These are phyloP conservation scores for Hormaphis cornu DNA, from an alignment of 1,140 invertebrate genomes.

Conservation along the genomic window DNA sequence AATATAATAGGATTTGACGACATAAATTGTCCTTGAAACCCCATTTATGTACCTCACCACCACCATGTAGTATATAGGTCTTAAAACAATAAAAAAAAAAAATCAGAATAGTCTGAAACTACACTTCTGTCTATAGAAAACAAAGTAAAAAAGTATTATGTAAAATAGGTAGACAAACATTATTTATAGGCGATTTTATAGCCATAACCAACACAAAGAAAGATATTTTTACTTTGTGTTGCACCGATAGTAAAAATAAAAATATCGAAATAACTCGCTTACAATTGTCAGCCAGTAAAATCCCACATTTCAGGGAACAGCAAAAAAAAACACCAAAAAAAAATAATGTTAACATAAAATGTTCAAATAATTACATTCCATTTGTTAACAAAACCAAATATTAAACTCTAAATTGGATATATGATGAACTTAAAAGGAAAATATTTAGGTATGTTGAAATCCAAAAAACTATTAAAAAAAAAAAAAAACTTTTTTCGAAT, in stretches of 20 bases:
- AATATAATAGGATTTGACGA: not conserved
- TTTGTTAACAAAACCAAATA: not conserved
- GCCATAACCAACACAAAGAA: not conserved
- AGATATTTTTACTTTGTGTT: not conserved
- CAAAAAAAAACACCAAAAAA: not conserved
- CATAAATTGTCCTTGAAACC: not conserved
- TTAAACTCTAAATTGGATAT: too few relatives aligned
- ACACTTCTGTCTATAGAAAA: not conserved
- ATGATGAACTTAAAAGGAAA: too few relatives aligned
- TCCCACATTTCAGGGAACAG: not conserved
- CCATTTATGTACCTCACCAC: not conserved
- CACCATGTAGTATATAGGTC: too few relatives aligned
- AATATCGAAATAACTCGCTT: not conserved
- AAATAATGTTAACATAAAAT: not conserved
- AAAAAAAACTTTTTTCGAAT: too few relatives aligned
- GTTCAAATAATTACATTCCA: conserved; percentile 1
- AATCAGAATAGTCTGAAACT: not conserved
- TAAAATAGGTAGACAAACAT: not conserved
- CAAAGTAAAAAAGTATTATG: not conserved
- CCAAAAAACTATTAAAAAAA: too few relatives aligned
- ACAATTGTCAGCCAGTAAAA: not conserved
- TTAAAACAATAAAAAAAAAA: not conserved
- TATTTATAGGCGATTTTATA: conserved; percentile 13
- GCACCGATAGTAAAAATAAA: not conserved
- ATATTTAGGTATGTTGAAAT: too few relatives aligned